A percentile compares a stretch with the other conserved stretches of the same genome.
These are phyloP conservation scores for Oryctolagus cuniculus DNA, from an alignment of 2,113 vertebrate genomes.

Conservation along the genomic window DNA sequence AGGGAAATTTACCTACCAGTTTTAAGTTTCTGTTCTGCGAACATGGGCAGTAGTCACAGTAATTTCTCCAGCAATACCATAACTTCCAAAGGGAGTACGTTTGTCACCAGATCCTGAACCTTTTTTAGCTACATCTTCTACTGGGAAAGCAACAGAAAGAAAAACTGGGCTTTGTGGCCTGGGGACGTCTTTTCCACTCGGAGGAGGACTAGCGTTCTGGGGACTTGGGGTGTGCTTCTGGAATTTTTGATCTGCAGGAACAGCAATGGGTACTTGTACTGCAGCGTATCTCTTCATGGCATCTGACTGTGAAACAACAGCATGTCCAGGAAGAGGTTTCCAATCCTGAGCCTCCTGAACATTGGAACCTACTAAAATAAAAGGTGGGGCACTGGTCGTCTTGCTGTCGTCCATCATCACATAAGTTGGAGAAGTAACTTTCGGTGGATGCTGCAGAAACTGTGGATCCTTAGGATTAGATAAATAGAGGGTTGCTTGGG, in stretches of 20 bases:
- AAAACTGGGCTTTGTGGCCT: slow-evolving; percentile 43
- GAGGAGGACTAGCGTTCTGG: slow-evolving; percentile 52
- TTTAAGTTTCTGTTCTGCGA: slow-evolving; percentile 67
- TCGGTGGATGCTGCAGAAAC: slow-evolving; percentile 81
- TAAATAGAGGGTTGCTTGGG: slow-evolving; percentile 75
- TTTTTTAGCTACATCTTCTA: slow-evolving; percentile 80
- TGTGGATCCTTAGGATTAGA: slow-evolving; percentile 78
- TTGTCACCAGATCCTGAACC: slow-evolving; percentile 77
- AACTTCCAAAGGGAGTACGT: slow-evolving; percentile 70
- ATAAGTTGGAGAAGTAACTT: slow-evolving; percentile 81
- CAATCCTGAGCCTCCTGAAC: slow-evolving; percentile 76
- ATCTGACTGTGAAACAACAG: slow-evolving; percentile 71
- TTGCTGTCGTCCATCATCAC: slow-evolving; percentile 78
- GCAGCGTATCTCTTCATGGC: slow-evolving; percentile 75
- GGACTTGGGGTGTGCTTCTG: slow-evolving; percentile 58
- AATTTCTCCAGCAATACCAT: slow-evolving; percentile 69
- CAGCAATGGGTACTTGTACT: slow-evolving; percentile 80
- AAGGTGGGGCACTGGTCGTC: slow-evolving; percentile 77
- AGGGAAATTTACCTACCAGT: slow-evolving; percentile 58
- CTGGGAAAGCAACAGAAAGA: slow-evolving; percentile 82
- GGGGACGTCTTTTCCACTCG: slow-evolving; percentile 72
- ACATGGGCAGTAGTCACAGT: slow-evolving; percentile 65
- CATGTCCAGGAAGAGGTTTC: slow-evolving; percentile 74
- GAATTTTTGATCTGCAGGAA: slow-evolving; percentile 76
- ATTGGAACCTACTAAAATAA: slow-evolving; percentile 83